These are phyloP conservation scores for Drosophila sturtevanti DNA, from an alignment of 1,140 invertebrate species.

Conservation along the genomic window DNA sequence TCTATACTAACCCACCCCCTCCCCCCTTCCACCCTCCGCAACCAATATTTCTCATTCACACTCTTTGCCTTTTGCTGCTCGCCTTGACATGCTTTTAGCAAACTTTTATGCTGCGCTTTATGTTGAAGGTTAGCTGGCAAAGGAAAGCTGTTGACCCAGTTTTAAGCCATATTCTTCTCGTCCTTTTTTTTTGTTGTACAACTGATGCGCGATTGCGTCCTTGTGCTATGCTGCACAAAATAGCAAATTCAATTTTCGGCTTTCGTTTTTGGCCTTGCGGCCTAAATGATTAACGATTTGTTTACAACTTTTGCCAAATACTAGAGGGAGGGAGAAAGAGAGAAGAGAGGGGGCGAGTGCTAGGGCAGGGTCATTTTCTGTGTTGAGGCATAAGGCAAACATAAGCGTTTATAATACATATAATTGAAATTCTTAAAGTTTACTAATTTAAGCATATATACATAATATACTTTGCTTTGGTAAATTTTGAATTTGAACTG, in stretches of 20 bases:
- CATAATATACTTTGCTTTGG: no score
- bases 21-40: neutral
- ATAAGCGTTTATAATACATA: neutral
- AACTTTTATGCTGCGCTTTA: slow-evolving; percentile 68
- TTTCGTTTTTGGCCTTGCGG: slow-evolving; percentile 37
- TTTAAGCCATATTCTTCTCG: slow-evolving; percentile 6
- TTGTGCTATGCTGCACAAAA: slow-evolving; percentile 48
- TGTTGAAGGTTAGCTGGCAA: slow-evolving; percentile 70
- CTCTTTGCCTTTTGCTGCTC: slow-evolving; percentile 27
- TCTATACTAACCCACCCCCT: neutral
- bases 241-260: slow-evolving; percentile 43
- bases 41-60: no score
- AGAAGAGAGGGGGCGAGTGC: neutral
- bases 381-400: neutral
- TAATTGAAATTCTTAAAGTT: slow-evolving; percentile 20
- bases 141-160: slow-evolving; percentile 61
- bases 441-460: slow-evolving; percentile 4
- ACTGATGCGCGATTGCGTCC: slow-evolving; percentile 49
- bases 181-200: no score
- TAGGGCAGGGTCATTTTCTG: slow-evolving; percentile 9
- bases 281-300: slow-evolving; percentile 64
- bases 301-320: slow-evolving; percentile 42
- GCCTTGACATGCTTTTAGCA: slow-evolving; percentile 71
- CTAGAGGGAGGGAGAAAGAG: no score
- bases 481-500: no score